phyloP scores from a whole-genome alignment of 2,888 invertebrate species.

The Ariolimax columbianus region DNA sequence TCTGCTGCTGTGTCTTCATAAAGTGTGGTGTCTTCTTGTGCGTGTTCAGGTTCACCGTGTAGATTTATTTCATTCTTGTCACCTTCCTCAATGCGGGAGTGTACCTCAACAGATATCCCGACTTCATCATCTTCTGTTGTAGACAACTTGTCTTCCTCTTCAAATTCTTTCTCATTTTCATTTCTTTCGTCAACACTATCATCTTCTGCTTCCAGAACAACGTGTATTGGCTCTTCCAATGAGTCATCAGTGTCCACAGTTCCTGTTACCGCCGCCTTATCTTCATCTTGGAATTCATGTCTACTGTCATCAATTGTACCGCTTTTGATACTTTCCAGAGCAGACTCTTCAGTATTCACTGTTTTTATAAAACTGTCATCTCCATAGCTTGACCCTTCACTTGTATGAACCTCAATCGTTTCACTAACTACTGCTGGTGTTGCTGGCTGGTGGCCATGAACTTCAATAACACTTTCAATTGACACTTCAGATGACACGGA shows the following conservation, averaged over 20 bases:
- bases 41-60: too few relatives aligned
- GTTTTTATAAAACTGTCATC: neutral
- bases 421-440: neutral
- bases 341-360: neutral
- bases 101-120: too few relatives aligned
- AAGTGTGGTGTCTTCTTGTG: too few relatives aligned
- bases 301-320: neutral
- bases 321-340: neutral
- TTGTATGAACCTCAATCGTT: neutral
- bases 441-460: neutral
- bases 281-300: neutral
- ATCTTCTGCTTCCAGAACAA: neutral
- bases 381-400: neutral
- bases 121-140: neutral
- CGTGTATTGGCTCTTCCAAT: neutral
- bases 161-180: neutral
- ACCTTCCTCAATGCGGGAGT: too few relatives aligned
- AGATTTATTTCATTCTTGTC: too few relatives aligned
- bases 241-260: neutral
- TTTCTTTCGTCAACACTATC: neutral
- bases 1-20: too few relatives aligned
- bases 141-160: neutral
- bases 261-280: neutral
- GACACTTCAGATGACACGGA: conserved; percentile 6
- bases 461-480: conserved; percentile 11